Conservation (phyloP, 2,113 vertebrate genomes). For the Crocuta crocuta region DNA sequence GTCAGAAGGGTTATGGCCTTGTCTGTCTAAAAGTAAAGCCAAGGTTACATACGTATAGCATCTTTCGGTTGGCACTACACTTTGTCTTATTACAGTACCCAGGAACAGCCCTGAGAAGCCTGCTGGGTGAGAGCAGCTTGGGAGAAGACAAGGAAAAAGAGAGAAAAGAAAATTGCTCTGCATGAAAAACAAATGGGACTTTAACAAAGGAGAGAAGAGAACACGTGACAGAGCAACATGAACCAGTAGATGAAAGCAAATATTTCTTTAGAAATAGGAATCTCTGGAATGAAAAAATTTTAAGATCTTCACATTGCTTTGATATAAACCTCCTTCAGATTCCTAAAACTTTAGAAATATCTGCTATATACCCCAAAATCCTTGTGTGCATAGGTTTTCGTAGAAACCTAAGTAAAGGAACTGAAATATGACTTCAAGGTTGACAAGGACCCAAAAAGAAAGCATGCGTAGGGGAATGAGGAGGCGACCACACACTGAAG, state of each 20-base stretch:
- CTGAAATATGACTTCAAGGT: neutral
- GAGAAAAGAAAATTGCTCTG: neutral
- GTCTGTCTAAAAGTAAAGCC: neutral
- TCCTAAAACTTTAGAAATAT: slow-evolving; percentile 17
- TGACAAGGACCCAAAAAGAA: neutral
- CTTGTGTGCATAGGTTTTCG: neutral
- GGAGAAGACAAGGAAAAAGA: neutral
- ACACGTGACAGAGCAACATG: neutral
- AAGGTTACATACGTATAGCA: neutral
- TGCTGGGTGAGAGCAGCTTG: neutral
- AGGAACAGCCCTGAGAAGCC: neutral
- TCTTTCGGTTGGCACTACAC: neutral
- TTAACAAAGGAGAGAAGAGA: neutral
- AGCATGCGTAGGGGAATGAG: rapidly evolving
- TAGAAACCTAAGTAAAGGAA: neutral
- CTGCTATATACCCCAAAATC: neutral
- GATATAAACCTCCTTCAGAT: slow-evolving; percentile 7
- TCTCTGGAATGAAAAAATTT: neutral
- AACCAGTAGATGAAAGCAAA: neutral
- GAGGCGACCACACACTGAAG: neutral
- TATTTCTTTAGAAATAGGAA: neutral
- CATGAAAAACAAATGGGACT: neutral
- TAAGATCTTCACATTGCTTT: neutral
- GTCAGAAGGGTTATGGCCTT: neutral
- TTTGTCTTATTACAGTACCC: neutral